A percentile compares a stretch with the other conserved stretches of the same genome.
Evolutionary conservation across 2,888 invertebrate species (phyloP).

Genomic region (Drosophila histrio): DNA sequence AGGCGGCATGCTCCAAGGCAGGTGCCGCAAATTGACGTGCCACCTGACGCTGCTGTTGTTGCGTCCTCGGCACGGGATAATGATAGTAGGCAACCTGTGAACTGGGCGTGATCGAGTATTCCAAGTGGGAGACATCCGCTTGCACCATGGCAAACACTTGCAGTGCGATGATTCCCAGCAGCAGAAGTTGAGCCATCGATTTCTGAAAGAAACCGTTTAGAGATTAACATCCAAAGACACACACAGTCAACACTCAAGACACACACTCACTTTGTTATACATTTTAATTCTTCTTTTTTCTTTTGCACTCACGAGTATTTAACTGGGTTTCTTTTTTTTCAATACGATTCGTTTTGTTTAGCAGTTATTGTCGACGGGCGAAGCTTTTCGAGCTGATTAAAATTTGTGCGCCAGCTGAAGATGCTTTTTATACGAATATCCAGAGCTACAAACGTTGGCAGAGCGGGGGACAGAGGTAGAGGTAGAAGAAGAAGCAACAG

Average conservation of each 20-base stretch:
- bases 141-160: slow-evolving; percentile 29
- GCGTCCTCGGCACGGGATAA: slow-evolving; percentile 69
- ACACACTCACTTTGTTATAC: slow-evolving; percentile 63
- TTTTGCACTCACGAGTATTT: slow-evolving; percentile 26
- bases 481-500: not conserved
- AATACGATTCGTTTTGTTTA: slow-evolving; percentile 2
- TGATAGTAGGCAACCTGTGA: slow-evolving; percentile 68
- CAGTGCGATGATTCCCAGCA: slow-evolving; percentile 23
- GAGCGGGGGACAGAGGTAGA: not conserved
- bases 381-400: slow-evolving; percentile 82
- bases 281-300: slow-evolving; percentile 35
- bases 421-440: slow-evolving; percentile 81
- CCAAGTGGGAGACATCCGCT: slow-evolving; percentile 65
- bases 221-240: slow-evolving; percentile 22
- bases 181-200: slow-evolving; percentile 18
- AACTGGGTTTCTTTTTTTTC: not conserved
- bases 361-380: slow-evolving; percentile 60
- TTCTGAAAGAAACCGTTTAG: slow-evolving; percentile 45
- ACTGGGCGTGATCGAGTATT: slow-evolving; percentile 56
- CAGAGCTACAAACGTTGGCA: slow-evolving; percentile 6
- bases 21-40: slow-evolving; percentile 69
- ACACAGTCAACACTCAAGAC: not conserved
- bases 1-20: slow-evolving; percentile 77
- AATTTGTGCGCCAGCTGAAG: slow-evolving; percentile 80
- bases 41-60: slow-evolving; percentile 42